Percentiles rank a stretch among this genome's conserved stretches.
Conservation (phyloP, 2,888 invertebrate genomes). For the Mycogona germanica region DNA sequence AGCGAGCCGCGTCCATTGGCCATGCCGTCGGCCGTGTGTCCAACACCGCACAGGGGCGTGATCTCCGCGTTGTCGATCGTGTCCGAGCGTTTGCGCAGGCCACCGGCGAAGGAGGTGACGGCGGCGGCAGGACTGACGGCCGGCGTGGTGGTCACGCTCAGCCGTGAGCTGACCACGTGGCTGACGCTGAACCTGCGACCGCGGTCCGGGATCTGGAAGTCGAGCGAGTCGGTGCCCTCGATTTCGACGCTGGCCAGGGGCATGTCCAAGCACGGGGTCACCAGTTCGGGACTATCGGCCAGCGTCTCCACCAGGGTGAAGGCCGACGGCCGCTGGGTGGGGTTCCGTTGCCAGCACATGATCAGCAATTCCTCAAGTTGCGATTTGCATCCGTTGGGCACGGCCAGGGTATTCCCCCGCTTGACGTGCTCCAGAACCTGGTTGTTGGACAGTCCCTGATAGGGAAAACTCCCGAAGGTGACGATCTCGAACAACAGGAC, state of each 20-base stretch:
- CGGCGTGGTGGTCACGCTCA: too few relatives aligned
- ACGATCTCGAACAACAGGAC: constrained; percentile 69
- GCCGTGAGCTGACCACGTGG: background rate
- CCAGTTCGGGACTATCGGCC: constrained; percentile 58
- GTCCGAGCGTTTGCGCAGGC: constrained; percentile 1
- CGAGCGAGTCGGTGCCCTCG: constrained; percentile 49
- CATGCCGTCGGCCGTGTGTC: constrained; percentile 4
- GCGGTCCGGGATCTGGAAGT: constrained; percentile 39
- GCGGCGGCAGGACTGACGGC: background rate
- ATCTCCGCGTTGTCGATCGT: constrained; percentile 13
- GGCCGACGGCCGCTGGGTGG: constrained; percentile 57
- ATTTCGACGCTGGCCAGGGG: constrained; percentile 58
- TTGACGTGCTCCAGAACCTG: constrained; percentile 72
- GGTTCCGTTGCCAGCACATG: constrained; percentile 64
- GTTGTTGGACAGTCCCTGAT: constrained; percentile 71
- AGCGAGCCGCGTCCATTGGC: constrained; percentile 6
- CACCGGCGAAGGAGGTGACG: background rate
- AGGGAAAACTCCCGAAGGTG: constrained; percentile 83
- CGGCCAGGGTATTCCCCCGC: constrained; percentile 53
- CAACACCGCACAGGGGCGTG: constrained; percentile 14
- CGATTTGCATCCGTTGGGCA: constrained; percentile 57
- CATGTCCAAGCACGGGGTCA: constrained; percentile 64
- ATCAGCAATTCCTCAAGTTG: constrained; percentile 57
- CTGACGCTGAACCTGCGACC: constrained; percentile 16
- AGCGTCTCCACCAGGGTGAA: constrained; percentile 68